Conservation (phyloP, 2,113 vertebrate species). For the Scalopus aquaticus region DNA sequence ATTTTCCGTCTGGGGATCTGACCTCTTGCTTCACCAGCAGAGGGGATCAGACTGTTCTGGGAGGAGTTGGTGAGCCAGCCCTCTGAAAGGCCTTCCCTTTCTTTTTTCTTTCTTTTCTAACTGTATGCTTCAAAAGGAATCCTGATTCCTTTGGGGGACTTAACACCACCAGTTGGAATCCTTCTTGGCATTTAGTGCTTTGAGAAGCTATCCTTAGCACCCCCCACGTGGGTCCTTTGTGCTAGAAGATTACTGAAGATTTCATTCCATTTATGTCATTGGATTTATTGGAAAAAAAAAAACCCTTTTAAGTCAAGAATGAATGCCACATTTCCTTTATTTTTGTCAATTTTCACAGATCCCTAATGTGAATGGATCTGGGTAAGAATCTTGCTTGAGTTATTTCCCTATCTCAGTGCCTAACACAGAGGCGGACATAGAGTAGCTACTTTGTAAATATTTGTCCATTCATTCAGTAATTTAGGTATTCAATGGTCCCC, state of each 20-base stretch:
- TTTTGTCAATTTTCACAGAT: conserved; percentile 22
- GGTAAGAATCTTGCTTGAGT: neutral
- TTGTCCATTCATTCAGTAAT: conserved; percentile 28
- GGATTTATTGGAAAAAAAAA: conserved; percentile 21
- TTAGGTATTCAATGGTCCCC: too few species aligned
- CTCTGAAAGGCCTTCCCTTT: conserved; percentile 67
- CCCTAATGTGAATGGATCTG: neutral
- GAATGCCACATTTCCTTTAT: conserved; percentile 42
- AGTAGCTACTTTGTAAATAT: conserved; percentile 4
- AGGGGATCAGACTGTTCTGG: conserved; percentile 82
- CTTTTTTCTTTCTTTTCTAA: conserved; percentile 45
- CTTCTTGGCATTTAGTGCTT: neutral
- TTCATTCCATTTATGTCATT: conserved; percentile 47
- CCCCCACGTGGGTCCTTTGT: neutral
- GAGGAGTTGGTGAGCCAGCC: conserved; percentile 65
- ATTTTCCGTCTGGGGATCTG: conserved; percentile 85
- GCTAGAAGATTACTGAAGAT: conserved; percentile 6
- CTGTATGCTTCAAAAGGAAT: conserved; percentile 72
- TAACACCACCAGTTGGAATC: conserved; percentile 56
- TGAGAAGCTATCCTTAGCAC: neutral
- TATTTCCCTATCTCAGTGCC: neutral
- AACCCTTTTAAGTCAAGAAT: neutral
- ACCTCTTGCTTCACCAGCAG: conserved; percentile 81
- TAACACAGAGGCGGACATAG: neutral
- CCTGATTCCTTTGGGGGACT: conserved; percentile 56